Conservation (phyloP, 2,888 invertebrate species). For the Boloria euphrosyne region DNA sequence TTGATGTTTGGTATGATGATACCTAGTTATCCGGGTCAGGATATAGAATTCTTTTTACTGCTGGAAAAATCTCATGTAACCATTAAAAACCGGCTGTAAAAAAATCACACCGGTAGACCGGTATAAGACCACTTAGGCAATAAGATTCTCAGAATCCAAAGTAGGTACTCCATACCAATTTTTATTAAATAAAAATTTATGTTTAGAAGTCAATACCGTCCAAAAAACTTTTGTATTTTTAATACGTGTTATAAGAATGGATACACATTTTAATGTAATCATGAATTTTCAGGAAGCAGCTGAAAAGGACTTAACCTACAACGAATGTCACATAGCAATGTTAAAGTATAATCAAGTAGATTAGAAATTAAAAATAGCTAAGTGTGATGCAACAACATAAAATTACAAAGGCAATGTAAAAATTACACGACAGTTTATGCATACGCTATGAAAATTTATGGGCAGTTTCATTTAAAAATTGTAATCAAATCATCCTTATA, state of each 20-base stretch:
- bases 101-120: too few species aligned
- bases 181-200: too few species aligned
- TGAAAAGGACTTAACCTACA: conserved; percentile 7
- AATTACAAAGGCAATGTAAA: conserved; percentile 4
- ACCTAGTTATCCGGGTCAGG: too few species aligned
- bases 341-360: conserved; percentile 28
- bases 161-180: too few species aligned
- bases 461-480: conserved; percentile 1
- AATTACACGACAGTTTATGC: conserved; percentile 3
- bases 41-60: too few species aligned
- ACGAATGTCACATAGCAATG: conserved; percentile 17
- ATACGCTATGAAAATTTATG: not conserved
- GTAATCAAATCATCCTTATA: not conserved
- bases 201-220: too few species aligned
- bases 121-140: too few species aligned
- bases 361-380: conserved; percentile 32
- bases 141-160: too few species aligned
- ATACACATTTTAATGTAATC: not conserved
- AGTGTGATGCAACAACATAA: conserved; percentile 18
- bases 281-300: conserved; percentile 10
- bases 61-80: too few species aligned
- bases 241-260: not conserved
- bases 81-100: too few species aligned
- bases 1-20: too few species aligned
- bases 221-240: too few species aligned